Evolutionary conservation across 2,797 vertebrate species (phyloP), one percentile per base, ranked within the genome.

Genomic region (Cygnus olor): DNA sequence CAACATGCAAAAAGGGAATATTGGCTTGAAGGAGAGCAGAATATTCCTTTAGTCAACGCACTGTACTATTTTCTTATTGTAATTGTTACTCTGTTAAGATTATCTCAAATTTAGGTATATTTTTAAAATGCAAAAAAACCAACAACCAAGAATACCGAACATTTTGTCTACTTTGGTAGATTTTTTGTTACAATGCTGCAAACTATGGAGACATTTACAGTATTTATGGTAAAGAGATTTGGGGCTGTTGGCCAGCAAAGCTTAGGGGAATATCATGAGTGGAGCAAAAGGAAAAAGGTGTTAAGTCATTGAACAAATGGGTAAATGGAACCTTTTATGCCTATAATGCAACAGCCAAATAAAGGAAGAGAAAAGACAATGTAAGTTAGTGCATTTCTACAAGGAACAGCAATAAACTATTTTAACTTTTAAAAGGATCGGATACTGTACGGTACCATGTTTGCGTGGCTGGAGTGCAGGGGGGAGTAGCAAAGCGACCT

Each of bases 151-250:
- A 94, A 93, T 94, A 96, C 89, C 5, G 93, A 97, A 95, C 97
- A 92, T 91, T 78, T 95, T 98, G 97, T 97, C 91, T 97, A 97
- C 96, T 96, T 97, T 71, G 96, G 98, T 97, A 97, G 94, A 91
- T 89, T 90, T 96, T 98, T 97, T 98, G 93, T 98, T 97, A 97
- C 94, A 77, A 97, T 97, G 98, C 98, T 98, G 98, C 97, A 96
- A 95, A 97, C 97, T 96, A 95, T 95, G 97, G 98, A 97, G 98
- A 98, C 97, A 98, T 98, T 97, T 97, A 97, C 98, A 98, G 98
- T 99, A 98, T 99, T 99, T 99, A 99, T 98, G 98, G 98, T 98
- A 92, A 97, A 97, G 97, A 95, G 84, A 86, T 90, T 74, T 77
- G 91, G 51, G 65, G 79, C 90, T 92, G 77, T 68, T 95, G 90